Conservation (phyloP, 1,140 invertebrate genomes). For the Asobara japonica region DNA sequence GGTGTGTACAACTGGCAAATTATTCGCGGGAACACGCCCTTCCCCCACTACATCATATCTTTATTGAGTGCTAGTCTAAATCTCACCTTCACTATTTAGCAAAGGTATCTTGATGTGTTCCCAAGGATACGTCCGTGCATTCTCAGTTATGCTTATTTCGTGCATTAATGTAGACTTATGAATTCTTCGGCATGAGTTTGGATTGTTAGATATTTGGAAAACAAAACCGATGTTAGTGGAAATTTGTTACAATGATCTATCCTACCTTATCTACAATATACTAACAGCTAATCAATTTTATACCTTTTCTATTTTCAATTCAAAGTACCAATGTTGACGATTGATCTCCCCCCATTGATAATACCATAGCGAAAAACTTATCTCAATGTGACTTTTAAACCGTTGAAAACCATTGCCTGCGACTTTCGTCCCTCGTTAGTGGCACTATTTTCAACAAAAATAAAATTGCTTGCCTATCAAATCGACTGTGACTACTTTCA, state of each 20-base stretch:
- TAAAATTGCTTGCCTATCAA: background rate
- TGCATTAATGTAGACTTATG: background rate
- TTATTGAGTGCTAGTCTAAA: background rate
- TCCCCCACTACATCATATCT: conserved; percentile 22
- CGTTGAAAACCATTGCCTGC: background rate
- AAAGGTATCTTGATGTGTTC: background rate
- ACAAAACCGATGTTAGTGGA: no score
- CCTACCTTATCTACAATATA: no score
- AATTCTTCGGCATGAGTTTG: no score
- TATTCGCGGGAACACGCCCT: conserved; percentile 26
- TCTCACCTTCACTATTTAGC: conserved; percentile 13
- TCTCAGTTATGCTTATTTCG: background rate
- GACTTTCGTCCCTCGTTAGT: background rate
- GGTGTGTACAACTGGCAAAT: conserved; percentile 20
- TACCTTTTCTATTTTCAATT: no score
- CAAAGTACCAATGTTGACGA: no score
- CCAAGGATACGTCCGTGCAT: background rate
- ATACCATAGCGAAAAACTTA: no score
- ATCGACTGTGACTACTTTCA: background rate
- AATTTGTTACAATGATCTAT: no score
- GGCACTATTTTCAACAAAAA: background rate
- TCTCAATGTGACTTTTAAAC: no score
- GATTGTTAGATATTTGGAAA: no score
- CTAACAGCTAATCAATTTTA: no score
- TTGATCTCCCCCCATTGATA: no score